A percentile compares a stretch with the other conserved stretches of the same genome.
phyloP scores from a whole-genome alignment of 2,113 vertebrate genomes.

The Alexandromys fortis region DNA sequence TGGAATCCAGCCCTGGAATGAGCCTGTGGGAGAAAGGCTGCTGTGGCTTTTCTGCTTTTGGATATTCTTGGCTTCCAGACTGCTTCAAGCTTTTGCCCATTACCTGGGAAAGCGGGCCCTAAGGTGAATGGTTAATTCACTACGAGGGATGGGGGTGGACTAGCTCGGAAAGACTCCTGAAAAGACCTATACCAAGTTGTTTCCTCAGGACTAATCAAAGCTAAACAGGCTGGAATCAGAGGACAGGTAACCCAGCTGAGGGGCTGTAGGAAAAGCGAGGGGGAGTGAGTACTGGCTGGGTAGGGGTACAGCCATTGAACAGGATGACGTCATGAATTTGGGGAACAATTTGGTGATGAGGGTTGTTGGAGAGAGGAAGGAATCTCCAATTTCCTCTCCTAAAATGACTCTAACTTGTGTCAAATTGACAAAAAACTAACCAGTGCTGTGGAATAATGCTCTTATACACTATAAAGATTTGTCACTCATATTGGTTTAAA shows the following conservation, averaged over 20 bases:
- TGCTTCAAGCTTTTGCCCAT: background rate
- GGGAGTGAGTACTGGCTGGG: background rate
- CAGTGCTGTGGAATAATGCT: too few species aligned
- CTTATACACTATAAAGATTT: too few species aligned
- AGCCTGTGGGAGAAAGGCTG: background rate
- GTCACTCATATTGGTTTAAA: too few species aligned
- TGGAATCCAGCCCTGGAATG: background rate
- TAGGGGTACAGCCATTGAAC: background rate
- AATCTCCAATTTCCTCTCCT: background rate
- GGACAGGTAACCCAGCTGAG: too few species aligned
- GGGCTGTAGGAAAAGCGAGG: background rate
- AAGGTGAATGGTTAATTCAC: background rate
- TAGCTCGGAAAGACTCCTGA: background rate
- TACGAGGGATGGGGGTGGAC: background rate
- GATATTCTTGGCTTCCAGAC: background rate
- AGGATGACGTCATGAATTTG: background rate
- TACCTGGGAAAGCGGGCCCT: background rate
- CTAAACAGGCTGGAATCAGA: background rate
- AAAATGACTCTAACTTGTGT: background rate
- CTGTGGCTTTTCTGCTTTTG: slow-evolving; percentile 13
- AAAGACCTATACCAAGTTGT: background rate
- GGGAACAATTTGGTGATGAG: too few species aligned
- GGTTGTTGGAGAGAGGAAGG: background rate
- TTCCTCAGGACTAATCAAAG: background rate
- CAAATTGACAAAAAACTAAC: background rate